Base-by-base conservation (phyloP, 2,888 invertebrate species). In the Lymantria dispar region DNA sequence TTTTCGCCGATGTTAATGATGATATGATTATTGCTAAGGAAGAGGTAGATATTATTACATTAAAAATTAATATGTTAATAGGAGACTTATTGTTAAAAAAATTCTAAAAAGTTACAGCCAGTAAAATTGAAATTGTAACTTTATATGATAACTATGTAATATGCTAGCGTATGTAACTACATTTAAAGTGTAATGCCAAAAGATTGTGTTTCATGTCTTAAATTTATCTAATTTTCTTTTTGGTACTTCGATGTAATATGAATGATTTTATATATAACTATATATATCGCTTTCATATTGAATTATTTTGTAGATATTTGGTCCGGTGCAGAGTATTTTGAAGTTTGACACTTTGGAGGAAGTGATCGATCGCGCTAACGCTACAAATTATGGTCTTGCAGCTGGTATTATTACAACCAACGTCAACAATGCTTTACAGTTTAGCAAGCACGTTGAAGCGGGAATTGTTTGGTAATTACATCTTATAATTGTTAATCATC, bases 321-420 rank as follows among this genome's bases (percentile, higher is more conserved):
- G 98, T 0, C 98, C 98, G 0, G 98, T 98, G 0, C 97, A 97
- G 83, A 94, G 94, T 48, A 96, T 98, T 66, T 87, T 97, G 38
- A 96, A 96, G 80, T 98, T 97, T 71, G 94, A 94, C 39, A 94
- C 94, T 0, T 72, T 96, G 43, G 94, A 95, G 0, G 98, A 98
- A 82, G 96, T 95, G 0, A 94, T 98, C 49, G 94, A 95, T 56
- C 92, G 97, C 61, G 96, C 97, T 8, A 98, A 98, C 78, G 88
- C 93, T 58, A 96, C 97, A 0, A 87, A 83, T 40, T 98, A 96
- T 68, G 98, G 98, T 13, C 92, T 98, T 33, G 97, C 96, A 0
- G 95, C 97, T 22, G 97, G 95, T 9, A 93, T 97, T 50, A 92
- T 97, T 56, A 97, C 97, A 11, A 94, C 95, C 46, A 94, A 96